Base-by-base conservation (phyloP, 2,113 vertebrate genomes). In the Zosterops pallidus region DNA sequence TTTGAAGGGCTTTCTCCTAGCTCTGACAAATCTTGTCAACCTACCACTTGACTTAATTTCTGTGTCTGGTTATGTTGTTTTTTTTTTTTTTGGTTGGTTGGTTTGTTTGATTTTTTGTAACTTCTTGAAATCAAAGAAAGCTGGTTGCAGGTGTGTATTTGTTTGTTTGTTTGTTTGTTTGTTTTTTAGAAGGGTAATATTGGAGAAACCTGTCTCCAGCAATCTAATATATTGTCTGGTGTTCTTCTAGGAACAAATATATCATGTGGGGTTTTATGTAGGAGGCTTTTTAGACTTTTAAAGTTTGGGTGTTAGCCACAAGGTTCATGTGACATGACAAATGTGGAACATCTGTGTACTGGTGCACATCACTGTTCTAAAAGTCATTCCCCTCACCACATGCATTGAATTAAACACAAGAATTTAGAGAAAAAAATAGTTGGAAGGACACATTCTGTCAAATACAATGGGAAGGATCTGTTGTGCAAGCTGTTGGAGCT, bases 311-410 rank as follows among this genome's bases (percentile, higher is more conserved):
- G 70, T 92, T 90, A 94, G 91, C 95, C 85, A 91, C 75, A 67
- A 74, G 44, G 63, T 90, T 97, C 94, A 83, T 80, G 91, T 94
- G 84, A 95, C 90, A 56, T 77, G 83, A 94, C 89, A 92, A 90
- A 96, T 95, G 92, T 86, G 91, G 68, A 95, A 96, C 96, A 97
- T 97, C 95, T 97, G 96, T 92, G 88, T 92, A 44, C 64, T 94
- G 91, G 79, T 95, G 91, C 35, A 83, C 88, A 86, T 90, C 83
- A 14, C 76, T 93, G 41, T 83, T 93, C 42, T 92, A 12, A 70
- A 93, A 96, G 90, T 90, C 56, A 83, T 94, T 96, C 47, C 89
- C 59, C 78, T 28, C 41, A 63, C 79, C 95, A 93, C 56, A 90
- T 93, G 96, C 35, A 70, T 84, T 96, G 76, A 94, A 94, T 97